Conservation (phyloP, 2,113 vertebrate genomes). For the Alligator sinensis region DNA sequence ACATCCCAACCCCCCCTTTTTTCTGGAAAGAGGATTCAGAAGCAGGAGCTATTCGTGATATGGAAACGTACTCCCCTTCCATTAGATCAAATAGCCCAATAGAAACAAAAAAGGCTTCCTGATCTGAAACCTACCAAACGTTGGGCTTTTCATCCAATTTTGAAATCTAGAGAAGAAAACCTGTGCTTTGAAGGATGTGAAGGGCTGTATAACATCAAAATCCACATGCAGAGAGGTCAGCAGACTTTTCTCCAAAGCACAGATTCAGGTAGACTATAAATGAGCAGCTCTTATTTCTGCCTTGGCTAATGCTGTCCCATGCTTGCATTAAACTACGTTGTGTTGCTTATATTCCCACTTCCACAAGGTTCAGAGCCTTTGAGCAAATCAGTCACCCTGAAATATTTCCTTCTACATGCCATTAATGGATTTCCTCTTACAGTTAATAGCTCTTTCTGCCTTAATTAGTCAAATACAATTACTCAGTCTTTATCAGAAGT, state of each 20-base stretch:
- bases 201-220: background rate
- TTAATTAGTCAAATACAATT: background rate
- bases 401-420: too few relatives aligned
- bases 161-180: too few relatives aligned
- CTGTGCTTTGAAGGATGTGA: background rate
- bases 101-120: background rate
- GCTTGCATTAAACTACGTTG: too few relatives aligned
- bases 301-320: background rate
- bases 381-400: background rate
- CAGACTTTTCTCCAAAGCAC: background rate
- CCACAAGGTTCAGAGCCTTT: background rate
- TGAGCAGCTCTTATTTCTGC: background rate
- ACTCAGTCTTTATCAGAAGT: background rate
- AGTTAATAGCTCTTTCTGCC: background rate
- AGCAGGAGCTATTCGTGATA: background rate
- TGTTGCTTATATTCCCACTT: background rate
- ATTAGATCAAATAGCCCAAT: background rate
- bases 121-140: too few relatives aligned
- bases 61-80: background rate
- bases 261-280: background rate
- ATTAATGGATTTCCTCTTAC: constrained; percentile 7
- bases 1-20: background rate
- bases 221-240: background rate
- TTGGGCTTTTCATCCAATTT: background rate
- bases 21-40: background rate